Evolutionary conservation across 2,797 vertebrate species (phyloP).

Genomic region (Sebastes umbrosus): DNA sequence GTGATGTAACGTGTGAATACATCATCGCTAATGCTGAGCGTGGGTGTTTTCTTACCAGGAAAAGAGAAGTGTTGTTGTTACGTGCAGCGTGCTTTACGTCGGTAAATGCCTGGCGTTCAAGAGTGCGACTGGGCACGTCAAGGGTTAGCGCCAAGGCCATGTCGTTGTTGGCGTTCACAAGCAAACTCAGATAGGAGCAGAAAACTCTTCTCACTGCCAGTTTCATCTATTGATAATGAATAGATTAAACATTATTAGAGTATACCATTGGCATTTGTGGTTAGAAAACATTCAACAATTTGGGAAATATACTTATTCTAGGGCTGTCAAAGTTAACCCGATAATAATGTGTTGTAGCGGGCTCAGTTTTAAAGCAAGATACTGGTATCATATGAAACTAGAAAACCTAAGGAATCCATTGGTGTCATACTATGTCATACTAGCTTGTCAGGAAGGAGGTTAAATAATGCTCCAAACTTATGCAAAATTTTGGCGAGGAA

Average conservation of each 20-base stretch:
- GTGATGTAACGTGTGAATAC: background rate
- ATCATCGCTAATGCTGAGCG: background rate
- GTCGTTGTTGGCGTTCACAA: constrained; percentile 94
- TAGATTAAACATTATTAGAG: background rate
- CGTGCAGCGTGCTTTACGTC: constrained; percentile 86
- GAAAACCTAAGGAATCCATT: too few species aligned
- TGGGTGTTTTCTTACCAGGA: constrained; percentile 83
- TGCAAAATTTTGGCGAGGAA: too few species aligned
- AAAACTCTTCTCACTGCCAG: constrained; percentile 83
- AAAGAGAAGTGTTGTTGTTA: constrained; percentile 85
- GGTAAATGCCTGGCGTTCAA: constrained; percentile 90
- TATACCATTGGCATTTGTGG: background rate
- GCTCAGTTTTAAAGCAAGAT: too few species aligned
- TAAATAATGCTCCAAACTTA: too few species aligned
- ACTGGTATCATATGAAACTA: too few species aligned
- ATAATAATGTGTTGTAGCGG: too few species aligned
- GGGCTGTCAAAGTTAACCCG: too few species aligned
- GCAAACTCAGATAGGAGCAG: constrained; percentile 89
- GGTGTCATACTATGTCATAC: too few species aligned
- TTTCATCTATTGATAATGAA: constrained; percentile 69
- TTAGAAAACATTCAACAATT: background rate
- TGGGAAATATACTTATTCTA: background rate
- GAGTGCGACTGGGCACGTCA: constrained; percentile 87
- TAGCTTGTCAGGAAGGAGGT: too few species aligned
- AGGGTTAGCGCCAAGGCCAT: constrained; percentile 88